phyloP scores from a whole-genome alignment of 2,113 vertebrate genomes.

The Catharus fuscescens region DNA sequence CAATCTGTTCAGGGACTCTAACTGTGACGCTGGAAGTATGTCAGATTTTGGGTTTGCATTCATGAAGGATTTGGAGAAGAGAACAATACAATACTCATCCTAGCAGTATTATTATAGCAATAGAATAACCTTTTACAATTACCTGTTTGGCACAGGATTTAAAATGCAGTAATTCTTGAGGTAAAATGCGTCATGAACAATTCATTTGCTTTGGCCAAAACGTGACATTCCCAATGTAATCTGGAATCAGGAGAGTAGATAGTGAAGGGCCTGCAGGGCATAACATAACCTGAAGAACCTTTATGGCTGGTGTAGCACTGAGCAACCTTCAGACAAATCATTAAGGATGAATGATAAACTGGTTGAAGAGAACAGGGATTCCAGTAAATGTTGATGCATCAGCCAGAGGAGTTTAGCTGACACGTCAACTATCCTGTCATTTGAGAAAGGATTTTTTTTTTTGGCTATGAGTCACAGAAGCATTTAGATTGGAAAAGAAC shows the following conservation, averaged over 20 bases:
- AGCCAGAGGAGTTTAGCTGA: neutral
- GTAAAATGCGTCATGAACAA: neutral
- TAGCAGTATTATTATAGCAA: neutral
- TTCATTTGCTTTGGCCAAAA: neutral
- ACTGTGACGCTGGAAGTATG: neutral
- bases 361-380: neutral
- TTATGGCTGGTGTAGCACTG: rapidly evolving
- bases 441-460: neutral
- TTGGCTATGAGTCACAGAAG: neutral
- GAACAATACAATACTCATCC: neutral
- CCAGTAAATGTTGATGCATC: neutral
- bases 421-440: neutral
- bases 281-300: neutral
- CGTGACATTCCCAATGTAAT: neutral
- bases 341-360: neutral
- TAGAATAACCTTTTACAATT: neutral
- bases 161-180: neutral
- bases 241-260: neutral
- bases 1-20: slow-evolving; percentile 39
- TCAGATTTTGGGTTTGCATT: slow-evolving; percentile 8
- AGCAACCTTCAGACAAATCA: neutral
- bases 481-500: neutral
- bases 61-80: neutral
- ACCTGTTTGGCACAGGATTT: neutral
- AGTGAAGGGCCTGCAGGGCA: neutral